phyloP scores from a whole-genome alignment of 2,113 vertebrate species.

The Hemiprocne comata region DNA sequence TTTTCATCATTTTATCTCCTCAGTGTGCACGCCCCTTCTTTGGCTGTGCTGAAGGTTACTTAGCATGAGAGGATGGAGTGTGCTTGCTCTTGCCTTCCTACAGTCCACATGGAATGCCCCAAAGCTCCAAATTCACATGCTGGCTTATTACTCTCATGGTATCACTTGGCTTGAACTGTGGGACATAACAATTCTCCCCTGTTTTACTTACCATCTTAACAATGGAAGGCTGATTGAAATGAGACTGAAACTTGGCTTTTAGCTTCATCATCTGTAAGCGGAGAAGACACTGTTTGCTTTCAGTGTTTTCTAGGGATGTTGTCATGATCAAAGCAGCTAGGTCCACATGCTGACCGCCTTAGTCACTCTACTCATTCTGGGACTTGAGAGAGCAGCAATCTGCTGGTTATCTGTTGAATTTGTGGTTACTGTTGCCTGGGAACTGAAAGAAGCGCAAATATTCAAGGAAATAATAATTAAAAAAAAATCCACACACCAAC shows the following conservation, averaged over 20 bases:
- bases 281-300: not conserved
- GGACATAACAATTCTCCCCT: not conserved
- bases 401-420: not conserved
- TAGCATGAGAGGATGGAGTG: accelerated
- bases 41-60: not conserved
- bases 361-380: not conserved
- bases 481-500: not conserved
- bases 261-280: not conserved
- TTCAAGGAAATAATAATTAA: not conserved
- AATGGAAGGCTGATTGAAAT: not conserved
- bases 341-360: not conserved
- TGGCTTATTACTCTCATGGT: not conserved
- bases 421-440: not conserved
- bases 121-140: not conserved
- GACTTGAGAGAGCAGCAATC: not conserved
- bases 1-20: constrained; percentile 9
- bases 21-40: not conserved
- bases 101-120: not conserved
- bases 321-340: not conserved
- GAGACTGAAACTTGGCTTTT: not conserved
- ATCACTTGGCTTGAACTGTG: not conserved
- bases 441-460: not conserved
- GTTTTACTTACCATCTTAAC: not conserved
- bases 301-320: not conserved
- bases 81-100: not conserved